phyloP scores from a whole-genome alignment of 2,888 invertebrate species.

The Phasia obesa region DNA sequence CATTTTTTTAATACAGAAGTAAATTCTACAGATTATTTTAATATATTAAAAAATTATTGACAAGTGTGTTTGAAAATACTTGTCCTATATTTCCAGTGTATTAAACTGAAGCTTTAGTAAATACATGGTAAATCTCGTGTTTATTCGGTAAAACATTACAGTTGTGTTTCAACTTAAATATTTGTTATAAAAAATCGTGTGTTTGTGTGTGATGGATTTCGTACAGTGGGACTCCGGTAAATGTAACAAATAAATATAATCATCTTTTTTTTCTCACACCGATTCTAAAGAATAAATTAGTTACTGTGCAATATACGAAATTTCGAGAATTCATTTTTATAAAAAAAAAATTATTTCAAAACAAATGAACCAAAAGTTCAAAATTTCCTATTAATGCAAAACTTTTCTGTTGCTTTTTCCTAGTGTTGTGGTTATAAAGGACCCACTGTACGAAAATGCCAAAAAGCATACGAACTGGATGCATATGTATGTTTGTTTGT shows the following conservation, averaged over 20 bases:
- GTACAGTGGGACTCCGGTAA: not conserved
- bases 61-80: not conserved
- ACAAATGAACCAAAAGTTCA: not conserved
- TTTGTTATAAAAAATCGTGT: not conserved
- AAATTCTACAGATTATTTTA: too few relatives aligned
- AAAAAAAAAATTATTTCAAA: not conserved
- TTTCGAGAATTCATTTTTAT: not conserved
- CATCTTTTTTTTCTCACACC: too few relatives aligned
- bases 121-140: constrained; percentile 54
- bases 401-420: not conserved
- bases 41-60: too few relatives aligned
- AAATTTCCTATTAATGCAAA: not conserved
- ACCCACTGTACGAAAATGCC: not conserved
- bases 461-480: not conserved
- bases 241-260: not conserved
- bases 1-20: too few relatives aligned
- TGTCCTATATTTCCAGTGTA: not conserved
- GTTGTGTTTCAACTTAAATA: constrained; percentile 8
- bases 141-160: constrained; percentile 48
- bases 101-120: constrained; percentile 41
- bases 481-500: not conserved
- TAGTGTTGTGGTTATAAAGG: not conserved
- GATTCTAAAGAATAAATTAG: too few relatives aligned
- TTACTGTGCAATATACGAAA: not conserved
- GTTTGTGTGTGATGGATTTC: not conserved